Conservation (phyloP, 2,113 vertebrate genomes). For the Recurvirostra avosetta region DNA sequence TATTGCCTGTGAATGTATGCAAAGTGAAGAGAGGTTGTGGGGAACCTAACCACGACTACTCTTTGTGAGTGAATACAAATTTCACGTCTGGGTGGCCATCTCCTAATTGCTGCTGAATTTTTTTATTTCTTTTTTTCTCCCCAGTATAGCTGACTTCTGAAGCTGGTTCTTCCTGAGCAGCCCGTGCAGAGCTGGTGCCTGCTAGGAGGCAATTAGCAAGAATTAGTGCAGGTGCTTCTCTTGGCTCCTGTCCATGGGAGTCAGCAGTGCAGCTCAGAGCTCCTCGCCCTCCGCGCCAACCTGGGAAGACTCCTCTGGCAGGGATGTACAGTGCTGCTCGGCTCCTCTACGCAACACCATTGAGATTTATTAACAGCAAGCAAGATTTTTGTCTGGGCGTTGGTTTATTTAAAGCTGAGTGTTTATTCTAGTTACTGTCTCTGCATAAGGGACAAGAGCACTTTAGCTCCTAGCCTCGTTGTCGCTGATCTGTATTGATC, state of each 20-base stretch:
- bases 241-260: background rate
- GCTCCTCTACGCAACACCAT: background rate
- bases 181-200: background rate
- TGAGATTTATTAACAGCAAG: background rate
- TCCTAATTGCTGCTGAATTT: background rate
- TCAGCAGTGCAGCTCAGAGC: background rate
- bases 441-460: background rate
- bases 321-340: background rate
- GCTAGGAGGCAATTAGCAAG: background rate
- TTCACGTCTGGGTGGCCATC: background rate
- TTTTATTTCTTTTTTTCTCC: too few species aligned
- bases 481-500: background rate
- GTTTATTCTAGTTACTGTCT: background rate
- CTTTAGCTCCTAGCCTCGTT: background rate
- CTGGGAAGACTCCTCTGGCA: background rate
- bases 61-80: background rate
- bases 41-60: background rate
- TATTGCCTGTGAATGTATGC: background rate
- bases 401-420: background rate
- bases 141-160: background rate
- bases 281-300: background rate
- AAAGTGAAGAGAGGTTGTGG: background rate
- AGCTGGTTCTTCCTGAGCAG: background rate
- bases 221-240: slow-evolving; percentile 24
- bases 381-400: background rate